These are phyloP conservation scores for Diadegma fenestrale DNA, from an alignment of 2,888 invertebrate species.

Conservation along the genomic window DNA sequence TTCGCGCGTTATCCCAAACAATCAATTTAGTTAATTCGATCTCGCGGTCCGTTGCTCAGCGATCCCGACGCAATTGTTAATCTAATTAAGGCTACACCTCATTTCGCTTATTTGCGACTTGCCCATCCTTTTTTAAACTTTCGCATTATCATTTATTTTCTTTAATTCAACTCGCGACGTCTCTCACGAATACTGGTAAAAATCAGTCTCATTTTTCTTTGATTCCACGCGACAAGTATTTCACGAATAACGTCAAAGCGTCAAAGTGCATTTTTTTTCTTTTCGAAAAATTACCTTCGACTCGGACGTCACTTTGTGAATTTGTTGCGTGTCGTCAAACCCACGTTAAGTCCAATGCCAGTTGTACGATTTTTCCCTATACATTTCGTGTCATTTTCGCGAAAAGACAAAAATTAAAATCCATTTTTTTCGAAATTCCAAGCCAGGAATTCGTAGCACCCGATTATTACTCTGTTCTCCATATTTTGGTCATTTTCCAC, in stretches of 20 bases:
- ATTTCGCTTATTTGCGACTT: conserved; percentile 60
- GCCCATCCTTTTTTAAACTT: conserved; percentile 76
- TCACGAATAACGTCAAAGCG: conserved; percentile 19
- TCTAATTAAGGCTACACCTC: conserved; percentile 72
- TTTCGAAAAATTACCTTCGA: conserved; percentile 32
- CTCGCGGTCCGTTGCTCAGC: conserved; percentile 60
- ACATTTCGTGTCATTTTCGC: background rate
- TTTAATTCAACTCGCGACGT: conserved; percentile 59
- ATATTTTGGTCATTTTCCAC: background rate
- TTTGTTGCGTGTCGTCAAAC: conserved; percentile 68
- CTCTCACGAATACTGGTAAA: conserved; percentile 83
- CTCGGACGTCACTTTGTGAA: conserved; percentile 36
- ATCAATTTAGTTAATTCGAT: conserved; percentile 80
- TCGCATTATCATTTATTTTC: conserved; percentile 59
- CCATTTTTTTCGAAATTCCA: background rate
- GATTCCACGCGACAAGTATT: conserved; percentile 60
- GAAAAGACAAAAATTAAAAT: conserved; percentile 15
- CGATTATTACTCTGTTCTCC: background rate
- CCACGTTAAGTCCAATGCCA: conserved; percentile 80
- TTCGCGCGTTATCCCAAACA: too few relatives aligned
- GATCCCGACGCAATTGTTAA: conserved; percentile 51
- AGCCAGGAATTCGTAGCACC: conserved; percentile 12
- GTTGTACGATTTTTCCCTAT: conserved; percentile 78
- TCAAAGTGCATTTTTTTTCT: conserved; percentile 45
- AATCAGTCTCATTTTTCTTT: conserved; percentile 83